Evolutionary conservation across 2,797 vertebrate genomes (phyloP).

Genomic region (Lepilemur septentrionalis): DNA sequence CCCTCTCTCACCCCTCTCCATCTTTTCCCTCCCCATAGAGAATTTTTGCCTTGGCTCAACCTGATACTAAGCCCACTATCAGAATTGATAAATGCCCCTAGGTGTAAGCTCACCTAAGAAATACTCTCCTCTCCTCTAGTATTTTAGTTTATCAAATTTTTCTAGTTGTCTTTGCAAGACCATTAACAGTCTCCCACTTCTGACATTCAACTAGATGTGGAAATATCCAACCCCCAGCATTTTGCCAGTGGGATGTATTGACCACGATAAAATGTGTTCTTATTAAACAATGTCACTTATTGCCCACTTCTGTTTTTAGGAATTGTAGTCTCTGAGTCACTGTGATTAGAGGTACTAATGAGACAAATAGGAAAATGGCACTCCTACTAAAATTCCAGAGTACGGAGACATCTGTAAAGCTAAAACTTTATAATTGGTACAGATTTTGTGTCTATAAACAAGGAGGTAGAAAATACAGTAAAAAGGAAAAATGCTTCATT

Average conservation of each 20-base stretch:
- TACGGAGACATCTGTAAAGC: not conserved
- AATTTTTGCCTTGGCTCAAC: not conserved
- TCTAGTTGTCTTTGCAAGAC: not conserved
- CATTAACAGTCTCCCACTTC: not conserved
- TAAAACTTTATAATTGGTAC: not conserved
- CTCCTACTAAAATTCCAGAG: not conserved
- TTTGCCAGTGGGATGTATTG: not conserved
- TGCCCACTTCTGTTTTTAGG: not conserved
- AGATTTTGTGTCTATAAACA: conserved; percentile 25
- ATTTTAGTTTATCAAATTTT: conserved; percentile 14
- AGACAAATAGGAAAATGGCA: conserved; percentile 1
- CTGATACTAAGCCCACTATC: not conserved
- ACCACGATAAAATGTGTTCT: not conserved
- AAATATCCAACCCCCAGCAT: not conserved
- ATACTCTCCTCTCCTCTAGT: not conserved
- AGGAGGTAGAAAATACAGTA: not conserved
- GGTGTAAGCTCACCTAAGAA: not conserved
- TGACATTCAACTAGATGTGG: not conserved
- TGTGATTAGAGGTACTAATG: not conserved
- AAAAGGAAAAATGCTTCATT: not conserved
- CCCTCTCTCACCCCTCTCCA: accelerated
- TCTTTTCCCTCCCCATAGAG: not conserved
- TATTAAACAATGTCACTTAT: not conserved
- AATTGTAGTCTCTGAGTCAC: not conserved
- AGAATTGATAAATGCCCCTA: not conserved